Conservation (phyloP, 35 echinoderm and acorn worm genomes). For the Holothuria glaberrima region DNA sequence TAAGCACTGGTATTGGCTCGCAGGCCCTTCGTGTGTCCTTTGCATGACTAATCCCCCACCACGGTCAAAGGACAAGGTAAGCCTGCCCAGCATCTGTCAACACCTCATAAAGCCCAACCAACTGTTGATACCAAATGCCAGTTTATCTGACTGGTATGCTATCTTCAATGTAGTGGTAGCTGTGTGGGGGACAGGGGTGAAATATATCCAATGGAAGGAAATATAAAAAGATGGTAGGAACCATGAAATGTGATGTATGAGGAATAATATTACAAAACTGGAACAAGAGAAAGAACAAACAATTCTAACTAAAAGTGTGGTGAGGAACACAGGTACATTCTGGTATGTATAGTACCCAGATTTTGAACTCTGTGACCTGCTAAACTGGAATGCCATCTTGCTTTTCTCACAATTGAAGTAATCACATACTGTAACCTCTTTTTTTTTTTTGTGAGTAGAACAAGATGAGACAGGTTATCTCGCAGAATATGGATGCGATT, state of each 20-base stretch:
- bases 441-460: too few species aligned
- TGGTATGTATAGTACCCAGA: too few species aligned
- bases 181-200: neutral
- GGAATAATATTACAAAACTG: conserved; percentile 10
- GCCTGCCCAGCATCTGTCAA: conserved; percentile 38
- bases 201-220: neutral
- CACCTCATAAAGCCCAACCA: conserved; percentile 48
- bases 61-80: conserved; percentile 35
- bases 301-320: conserved; percentile 6
- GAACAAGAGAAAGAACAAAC: neutral
- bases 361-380: too few species aligned
- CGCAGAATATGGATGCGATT: too few species aligned
- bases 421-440: too few species aligned
- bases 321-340: too few species aligned
- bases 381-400: too few species aligned
- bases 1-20: too few species aligned
- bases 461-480: too few species aligned
- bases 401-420: too few species aligned
- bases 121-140: conserved; percentile 41
- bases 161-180: conserved; percentile 14
- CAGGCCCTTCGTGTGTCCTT: neutral
- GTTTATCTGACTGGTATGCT: conserved; percentile 40
- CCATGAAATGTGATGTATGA: neutral
- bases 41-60: conserved; percentile 39
- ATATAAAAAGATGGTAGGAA: neutral